Percentiles rank a stretch among this genome's conserved stretches.
These are phyloP conservation scores for Phorcus lineatus DNA, from an alignment of 2,888 invertebrate genomes.

Conservation along the genomic window DNA sequence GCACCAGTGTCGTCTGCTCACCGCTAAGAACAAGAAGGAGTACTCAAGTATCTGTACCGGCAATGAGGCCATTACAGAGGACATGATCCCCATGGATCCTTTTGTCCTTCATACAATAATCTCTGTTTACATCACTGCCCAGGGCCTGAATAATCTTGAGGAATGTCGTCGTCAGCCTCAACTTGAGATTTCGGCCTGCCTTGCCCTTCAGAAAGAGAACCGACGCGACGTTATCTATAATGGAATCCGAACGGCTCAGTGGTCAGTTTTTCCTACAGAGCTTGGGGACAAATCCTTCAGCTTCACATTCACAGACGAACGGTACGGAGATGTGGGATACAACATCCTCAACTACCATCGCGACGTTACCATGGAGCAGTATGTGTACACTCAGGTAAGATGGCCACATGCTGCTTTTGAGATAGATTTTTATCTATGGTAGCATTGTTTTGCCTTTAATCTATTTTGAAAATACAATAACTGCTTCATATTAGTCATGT, in stretches of 20 bases:
- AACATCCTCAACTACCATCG: conserved; percentile 72
- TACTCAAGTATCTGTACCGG: conserved; percentile 64
- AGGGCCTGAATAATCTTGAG: conserved; percentile 68
- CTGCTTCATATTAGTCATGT: too few relatives aligned
- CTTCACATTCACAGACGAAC: conserved; percentile 73
- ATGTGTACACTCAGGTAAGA: conserved; percentile 55
- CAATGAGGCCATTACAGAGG: conserved; percentile 60
- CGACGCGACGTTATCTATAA: conserved; percentile 65
- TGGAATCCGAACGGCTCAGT: conserved; percentile 53
- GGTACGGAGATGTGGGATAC: conserved; percentile 74
- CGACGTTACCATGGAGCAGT: conserved; percentile 46
- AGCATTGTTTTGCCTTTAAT: not conserved
- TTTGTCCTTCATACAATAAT: conserved; percentile 73
- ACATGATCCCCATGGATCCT: conserved; percentile 65
- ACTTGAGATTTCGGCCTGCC: conserved; percentile 56
- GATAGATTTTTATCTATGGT: not conserved
- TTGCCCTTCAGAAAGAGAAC: conserved; percentile 58
- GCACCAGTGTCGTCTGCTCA: conserved; percentile 70
- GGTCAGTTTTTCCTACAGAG: conserved; percentile 57
- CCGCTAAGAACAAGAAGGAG: conserved; percentile 58
- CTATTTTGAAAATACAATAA: too few relatives aligned
- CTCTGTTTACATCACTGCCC: conserved; percentile 71
- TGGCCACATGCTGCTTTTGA: not conserved
- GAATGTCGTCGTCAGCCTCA: conserved; percentile 49
- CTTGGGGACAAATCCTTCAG: conserved; percentile 67